Base-by-base conservation (phyloP, 2,888 invertebrate species). In the Heliconius charithonia region DNA sequence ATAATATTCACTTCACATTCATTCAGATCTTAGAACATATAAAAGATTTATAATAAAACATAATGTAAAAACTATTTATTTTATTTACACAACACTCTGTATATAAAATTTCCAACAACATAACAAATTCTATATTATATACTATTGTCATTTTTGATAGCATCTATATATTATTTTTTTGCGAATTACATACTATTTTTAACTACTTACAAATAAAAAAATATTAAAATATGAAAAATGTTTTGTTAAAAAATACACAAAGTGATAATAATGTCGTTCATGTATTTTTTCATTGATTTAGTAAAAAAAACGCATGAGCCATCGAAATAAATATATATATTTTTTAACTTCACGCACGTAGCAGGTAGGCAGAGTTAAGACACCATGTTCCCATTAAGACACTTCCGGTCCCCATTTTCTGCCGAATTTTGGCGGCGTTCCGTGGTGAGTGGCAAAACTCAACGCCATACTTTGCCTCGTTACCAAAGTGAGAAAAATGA, bases 11-110 rank as follows among this genome's bases (percentile, higher is more conserved):
- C n/a, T n/a, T n/a, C n/a, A n/a, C n/a, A n/a, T n/a, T n/a, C n/a
- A n/a, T n/a, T n/a, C n/a, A n/a, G n/a, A n/a, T n/a, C 51, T 51
- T 7, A n/a, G n/a, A 59, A 59, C 9, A 59, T n/a, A n/a, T n/a
- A 10, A 10, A n/a, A 22, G 22, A 59, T n/a, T 59, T 59, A 10
- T n/a, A 59, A 59, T 32, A 45, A 69, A 45, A 72, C 4, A 22
- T 29, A 29, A n/a, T 32, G 56, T 22, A 72, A 59, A 59, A 56
- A 32, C 22, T 32, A 59, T 56, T 72, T 56, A 56, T 72, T 56
- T 59, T 32, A 72, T 72, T 59, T 72, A 56, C 27, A 71, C 32
- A 56, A 72, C 51, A 69, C 25, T 41, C 41, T 69, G 25, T 69
- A 69, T 69, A 69, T 45, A 69, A 69, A 69, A 45, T 25, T 25